Evolutionary conservation across 2,888 invertebrate species (phyloP).

Genomic region (Apamea anceps): DNA sequence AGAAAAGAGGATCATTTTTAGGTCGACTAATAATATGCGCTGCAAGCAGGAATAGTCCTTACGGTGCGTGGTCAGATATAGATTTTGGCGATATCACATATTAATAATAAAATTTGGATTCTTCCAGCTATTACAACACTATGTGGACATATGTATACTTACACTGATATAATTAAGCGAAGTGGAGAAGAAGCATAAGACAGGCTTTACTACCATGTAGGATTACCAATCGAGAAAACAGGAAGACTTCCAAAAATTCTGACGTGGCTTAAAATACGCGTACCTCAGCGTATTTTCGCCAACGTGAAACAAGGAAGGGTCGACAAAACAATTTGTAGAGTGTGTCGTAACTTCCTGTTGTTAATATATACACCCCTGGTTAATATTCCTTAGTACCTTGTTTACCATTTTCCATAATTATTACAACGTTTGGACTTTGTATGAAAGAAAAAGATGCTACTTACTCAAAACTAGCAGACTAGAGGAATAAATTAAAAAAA

Average conservation of each 20-base stretch:
- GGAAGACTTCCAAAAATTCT: not conserved
- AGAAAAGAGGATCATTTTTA: too few relatives aligned
- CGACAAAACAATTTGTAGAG: conserved; percentile 3
- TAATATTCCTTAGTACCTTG: not conserved
- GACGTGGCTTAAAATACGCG: not conserved
- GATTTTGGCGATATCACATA: too few relatives aligned
- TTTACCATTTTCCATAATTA: not conserved
- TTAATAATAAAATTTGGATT: not conserved
- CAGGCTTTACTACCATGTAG: not conserved
- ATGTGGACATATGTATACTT: too few relatives aligned
- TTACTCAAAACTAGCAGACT: not conserved
- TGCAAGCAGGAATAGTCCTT: too few relatives aligned
- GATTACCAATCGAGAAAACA: not conserved
- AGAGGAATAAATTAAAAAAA: too few relatives aligned
- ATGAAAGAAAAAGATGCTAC: not conserved
- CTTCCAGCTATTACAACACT: not conserved
- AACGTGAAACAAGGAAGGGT: not conserved
- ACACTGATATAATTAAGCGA: too few relatives aligned
- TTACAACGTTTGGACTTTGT: not conserved
- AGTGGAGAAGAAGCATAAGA: not conserved
- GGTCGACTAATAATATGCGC: too few relatives aligned
- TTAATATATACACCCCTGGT: not conserved
- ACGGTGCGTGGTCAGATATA: too few relatives aligned
- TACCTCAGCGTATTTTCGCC: not conserved
- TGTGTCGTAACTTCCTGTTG: not conserved